Conservation (phyloP, 2,888 invertebrate genomes). For the Sphinx pinastri region DNA sequence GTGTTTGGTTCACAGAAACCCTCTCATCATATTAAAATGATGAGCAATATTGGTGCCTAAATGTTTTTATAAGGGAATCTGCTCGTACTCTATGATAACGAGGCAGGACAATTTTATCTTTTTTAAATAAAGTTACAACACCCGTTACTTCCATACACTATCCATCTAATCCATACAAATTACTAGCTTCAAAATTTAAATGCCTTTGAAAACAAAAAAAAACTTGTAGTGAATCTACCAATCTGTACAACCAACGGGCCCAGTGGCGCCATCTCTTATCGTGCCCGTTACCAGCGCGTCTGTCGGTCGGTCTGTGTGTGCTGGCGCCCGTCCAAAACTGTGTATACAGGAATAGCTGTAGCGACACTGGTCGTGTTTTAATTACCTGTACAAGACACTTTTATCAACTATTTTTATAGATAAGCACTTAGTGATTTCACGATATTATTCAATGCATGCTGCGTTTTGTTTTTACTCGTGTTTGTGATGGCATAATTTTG, state of each 20-base stretch:
- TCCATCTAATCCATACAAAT: no score
- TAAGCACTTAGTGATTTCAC: not conserved
- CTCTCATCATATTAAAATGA: no score
- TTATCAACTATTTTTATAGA: slow-evolving; percentile 44
- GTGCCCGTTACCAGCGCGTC: slow-evolving; percentile 14
- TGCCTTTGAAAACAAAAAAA: not conserved
- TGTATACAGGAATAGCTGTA: slow-evolving; percentile 57
- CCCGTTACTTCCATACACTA: no score
- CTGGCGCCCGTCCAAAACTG: slow-evolving; percentile 59
- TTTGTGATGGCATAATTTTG: no score
- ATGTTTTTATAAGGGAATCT: no score
- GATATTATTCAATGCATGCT: no score
- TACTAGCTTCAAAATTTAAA: not conserved
- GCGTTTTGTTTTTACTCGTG: no score
- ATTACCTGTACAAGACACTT: slow-evolving; percentile 54
- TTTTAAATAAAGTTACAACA: no score
- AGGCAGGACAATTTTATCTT: no score
- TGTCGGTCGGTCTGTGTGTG: slow-evolving; percentile 25
- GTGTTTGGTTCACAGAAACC: no score
- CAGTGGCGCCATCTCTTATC: slow-evolving; percentile 10
- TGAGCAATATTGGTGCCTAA: no score
- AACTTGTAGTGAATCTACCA: not conserved
- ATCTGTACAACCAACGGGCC: not conserved
- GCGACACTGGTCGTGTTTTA: slow-evolving; percentile 61
- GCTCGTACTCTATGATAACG: no score